Conservation (phyloP, 2,888 invertebrate species). For the Gari tellinella region DNA sequence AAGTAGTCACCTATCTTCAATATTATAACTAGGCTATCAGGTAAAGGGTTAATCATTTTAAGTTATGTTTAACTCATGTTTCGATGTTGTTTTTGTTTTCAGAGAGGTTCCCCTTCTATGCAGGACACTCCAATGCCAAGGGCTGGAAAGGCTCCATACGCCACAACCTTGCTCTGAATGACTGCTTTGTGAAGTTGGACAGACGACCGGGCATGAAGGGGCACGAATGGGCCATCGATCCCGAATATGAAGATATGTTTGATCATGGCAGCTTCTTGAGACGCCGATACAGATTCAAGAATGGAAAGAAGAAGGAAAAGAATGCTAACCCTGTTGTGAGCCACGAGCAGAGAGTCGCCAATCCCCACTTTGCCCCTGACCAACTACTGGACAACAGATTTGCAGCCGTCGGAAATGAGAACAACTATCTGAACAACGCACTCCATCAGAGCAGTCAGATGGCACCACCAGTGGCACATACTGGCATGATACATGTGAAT, state of each 20-base stretch:
- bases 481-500: too few relatives aligned
- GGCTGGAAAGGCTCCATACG: constrained; percentile 80
- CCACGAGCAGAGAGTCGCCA: constrained; percentile 10
- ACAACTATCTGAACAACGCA: constrained; percentile 24
- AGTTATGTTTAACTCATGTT: too few relatives aligned
- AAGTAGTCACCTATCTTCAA: too few relatives aligned
- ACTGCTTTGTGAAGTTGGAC: constrained; percentile 78
- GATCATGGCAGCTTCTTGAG: constrained; percentile 79
- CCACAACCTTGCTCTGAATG: constrained; percentile 80
- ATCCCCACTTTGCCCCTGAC: constrained; percentile 38
- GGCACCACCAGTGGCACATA: not conserved
- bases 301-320: constrained; percentile 55
- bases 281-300: constrained; percentile 76
- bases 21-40: too few relatives aligned
- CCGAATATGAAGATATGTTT: constrained; percentile 79
- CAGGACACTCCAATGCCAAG: constrained; percentile 69
- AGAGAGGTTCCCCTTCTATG: constrained; percentile 75
- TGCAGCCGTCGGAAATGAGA: constrained; percentile 15
- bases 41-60: too few relatives aligned
- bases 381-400: constrained; percentile 31
- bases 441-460: constrained; percentile 40
- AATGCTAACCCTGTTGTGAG: not conserved
- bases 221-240: constrained; percentile 78
- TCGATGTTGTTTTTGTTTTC: constrained; percentile 5
- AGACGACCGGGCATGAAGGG: constrained; percentile 77